phyloP scores from a whole-genome alignment of 2,113 vertebrate species.

The Oreochromis tanganicae region DNA sequence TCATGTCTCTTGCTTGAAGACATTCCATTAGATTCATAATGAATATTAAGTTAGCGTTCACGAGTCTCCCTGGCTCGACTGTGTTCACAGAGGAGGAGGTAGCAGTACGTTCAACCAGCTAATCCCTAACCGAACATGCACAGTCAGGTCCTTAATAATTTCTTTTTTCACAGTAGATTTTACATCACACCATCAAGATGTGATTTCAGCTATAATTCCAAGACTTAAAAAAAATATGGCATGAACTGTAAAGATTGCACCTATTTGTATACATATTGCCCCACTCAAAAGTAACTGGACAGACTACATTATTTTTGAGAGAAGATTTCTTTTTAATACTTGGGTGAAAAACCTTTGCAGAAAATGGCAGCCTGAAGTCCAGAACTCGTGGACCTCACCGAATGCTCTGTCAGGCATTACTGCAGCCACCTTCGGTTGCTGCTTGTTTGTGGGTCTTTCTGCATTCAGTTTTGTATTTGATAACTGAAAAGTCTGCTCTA shows the following conservation, averaged over 20 bases:
- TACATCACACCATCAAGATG: background rate
- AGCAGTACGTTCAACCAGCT: background rate
- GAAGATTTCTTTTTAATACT: no score
- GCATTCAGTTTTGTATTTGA: background rate
- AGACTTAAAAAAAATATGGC: background rate
- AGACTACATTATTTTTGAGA: no score
- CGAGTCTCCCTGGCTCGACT: background rate
- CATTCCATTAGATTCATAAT: background rate
- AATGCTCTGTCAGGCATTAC: background rate
- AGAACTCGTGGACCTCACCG: background rate
- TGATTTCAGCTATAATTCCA: background rate
- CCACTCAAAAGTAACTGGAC: no score
- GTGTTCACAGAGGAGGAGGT: background rate
- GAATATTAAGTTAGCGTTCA: background rate
- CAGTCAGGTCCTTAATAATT: background rate
- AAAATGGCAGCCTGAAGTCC: background rate
- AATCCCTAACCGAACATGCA: background rate
- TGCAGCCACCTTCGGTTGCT: background rate
- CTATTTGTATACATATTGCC: background rate
- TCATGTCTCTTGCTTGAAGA: background rate
- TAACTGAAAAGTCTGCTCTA: background rate
- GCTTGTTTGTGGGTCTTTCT: background rate
- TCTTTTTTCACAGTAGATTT: background rate
- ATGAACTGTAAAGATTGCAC: background rate
- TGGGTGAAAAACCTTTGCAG: no score